Conservation (phyloP, 1,140 invertebrate species). For the Sipha flava region DNA sequence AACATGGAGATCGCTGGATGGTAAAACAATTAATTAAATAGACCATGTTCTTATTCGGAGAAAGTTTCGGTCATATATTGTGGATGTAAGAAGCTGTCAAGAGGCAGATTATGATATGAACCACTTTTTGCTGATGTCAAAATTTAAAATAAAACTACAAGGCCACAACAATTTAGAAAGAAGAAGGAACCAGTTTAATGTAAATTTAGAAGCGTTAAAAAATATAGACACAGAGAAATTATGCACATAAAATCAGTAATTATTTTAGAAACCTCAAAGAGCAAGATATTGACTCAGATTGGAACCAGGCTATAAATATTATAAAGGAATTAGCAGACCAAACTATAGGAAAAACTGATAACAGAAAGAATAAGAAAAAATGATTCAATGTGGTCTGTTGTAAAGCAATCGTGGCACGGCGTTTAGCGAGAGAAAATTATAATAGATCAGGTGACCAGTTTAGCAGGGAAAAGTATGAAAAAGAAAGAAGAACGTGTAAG, state of each 20-base stretch:
- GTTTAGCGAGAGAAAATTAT: neutral
- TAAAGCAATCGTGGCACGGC: neutral
- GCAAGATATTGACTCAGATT: neutral
- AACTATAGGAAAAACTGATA: neutral
- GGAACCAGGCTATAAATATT: neutral
- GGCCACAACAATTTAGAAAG: neutral
- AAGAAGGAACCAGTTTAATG: neutral
- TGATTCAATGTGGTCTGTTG: neutral
- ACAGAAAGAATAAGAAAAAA: neutral
- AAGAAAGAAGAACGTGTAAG: neutral
- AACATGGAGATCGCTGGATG: constrained; percentile 36
- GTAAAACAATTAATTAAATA: constrained; percentile 35
- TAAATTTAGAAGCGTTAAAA: neutral
- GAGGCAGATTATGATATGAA: constrained; percentile 33
- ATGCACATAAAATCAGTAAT: constrained; percentile 8
- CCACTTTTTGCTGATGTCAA: constrained; percentile 34
- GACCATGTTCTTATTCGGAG: constrained; percentile 34
- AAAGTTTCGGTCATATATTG: constrained; percentile 6
- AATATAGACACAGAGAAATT: constrained; percentile 28
- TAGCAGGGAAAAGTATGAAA: neutral
- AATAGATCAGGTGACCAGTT: neutral
- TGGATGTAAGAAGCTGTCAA: constrained; percentile 29
- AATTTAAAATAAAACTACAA: constrained; percentile 28
- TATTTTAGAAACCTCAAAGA: neutral
- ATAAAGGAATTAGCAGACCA: neutral